These are phyloP conservation scores for Acronicta psi DNA, from an alignment of 2,888 invertebrate species.

Conservation along the genomic window DNA sequence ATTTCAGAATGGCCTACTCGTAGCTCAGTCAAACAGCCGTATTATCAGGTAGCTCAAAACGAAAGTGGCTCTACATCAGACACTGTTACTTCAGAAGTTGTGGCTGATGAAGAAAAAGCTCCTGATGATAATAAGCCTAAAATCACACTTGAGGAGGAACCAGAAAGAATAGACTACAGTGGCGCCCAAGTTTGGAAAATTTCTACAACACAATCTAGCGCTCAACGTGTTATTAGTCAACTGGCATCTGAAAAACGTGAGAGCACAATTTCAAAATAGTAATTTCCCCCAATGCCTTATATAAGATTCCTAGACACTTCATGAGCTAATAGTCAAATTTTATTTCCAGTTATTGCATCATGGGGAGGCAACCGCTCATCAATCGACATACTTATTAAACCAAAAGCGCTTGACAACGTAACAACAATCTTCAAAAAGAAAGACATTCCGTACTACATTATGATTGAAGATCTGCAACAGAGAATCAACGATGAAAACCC, in stretches of 20 bases:
- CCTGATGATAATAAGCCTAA: conserved; percentile 53
- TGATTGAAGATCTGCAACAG: conserved; percentile 93
- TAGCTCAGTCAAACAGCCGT: conserved; percentile 79
- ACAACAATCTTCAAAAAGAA: conserved; percentile 90
- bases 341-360: conserved; percentile 88
- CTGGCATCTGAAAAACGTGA: conserved; percentile 79
- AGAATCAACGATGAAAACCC: conserved; percentile 95
- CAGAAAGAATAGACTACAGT: conserved; percentile 90
- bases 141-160: conserved; percentile 47
- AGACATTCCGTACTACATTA: conserved; percentile 91
- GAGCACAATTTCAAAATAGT: conserved; percentile 25
- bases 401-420: conserved; percentile 90
- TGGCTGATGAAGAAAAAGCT: conserved; percentile 34
- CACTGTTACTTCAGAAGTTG: conserved; percentile 17
- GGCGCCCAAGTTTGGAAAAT: conserved; percentile 95
- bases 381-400: conserved; percentile 92
- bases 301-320: not conserved
- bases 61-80: conserved; percentile 42
- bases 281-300: not conserved
- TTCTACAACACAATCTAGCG: conserved; percentile 82
- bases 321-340: conserved; percentile 12
- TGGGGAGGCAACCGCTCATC: conserved; percentile 91
- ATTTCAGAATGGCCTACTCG: conserved; percentile 78
- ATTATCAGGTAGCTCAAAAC: conserved; percentile 47
- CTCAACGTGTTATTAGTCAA: conserved; percentile 71